phyloP scores from a whole-genome alignment of 2,113 vertebrate species.

The Chaetops frenatus region DNA sequence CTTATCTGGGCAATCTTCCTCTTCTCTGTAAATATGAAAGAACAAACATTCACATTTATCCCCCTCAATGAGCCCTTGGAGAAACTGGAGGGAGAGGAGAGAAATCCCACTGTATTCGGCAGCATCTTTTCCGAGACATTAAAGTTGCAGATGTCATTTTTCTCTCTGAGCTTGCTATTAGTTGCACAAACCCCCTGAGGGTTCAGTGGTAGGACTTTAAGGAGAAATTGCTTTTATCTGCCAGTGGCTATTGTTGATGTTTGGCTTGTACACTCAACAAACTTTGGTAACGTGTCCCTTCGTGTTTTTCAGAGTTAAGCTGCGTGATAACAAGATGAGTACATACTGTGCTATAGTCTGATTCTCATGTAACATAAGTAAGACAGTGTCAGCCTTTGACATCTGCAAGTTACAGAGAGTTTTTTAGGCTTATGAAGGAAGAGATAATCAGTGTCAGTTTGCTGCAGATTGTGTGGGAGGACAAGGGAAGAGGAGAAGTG shows the following conservation, averaged over 20 bases:
- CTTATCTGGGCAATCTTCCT: neutral
- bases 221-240: constrained; percentile 25
- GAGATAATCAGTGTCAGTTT: neutral
- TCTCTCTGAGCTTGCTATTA: neutral
- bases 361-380: neutral
- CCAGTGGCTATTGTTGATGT: neutral
- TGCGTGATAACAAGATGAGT: neutral
- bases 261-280: neutral
- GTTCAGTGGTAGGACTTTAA: neutral
- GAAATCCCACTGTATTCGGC: neutral
- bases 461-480: neutral
- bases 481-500: neutral
- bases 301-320: neutral
- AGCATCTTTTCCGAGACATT: neutral
- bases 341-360: neutral
- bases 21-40: neutral
- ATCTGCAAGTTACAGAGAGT: constrained; percentile 5
- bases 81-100: neutral
- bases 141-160: neutral
- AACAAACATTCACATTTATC: neutral
- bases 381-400: constrained; percentile 13
- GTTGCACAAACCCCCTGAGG: neutral
- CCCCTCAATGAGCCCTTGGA: neutral
- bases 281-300: neutral
- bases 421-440: neutral